phyloP scores from a whole-genome alignment of 2,888 invertebrate species.

The Macroteleia sp. region DNA sequence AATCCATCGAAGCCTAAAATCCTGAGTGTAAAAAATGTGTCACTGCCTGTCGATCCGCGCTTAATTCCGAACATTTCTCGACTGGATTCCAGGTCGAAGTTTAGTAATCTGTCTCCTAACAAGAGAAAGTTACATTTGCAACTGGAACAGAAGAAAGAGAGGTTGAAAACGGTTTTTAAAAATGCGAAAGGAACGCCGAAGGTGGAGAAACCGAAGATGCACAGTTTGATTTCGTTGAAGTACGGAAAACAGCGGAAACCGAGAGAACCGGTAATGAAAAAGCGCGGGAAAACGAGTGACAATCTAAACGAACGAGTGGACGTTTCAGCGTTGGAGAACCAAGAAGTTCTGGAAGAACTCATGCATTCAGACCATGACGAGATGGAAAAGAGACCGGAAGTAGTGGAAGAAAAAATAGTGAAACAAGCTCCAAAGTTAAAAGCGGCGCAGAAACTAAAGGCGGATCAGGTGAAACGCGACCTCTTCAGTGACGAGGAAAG shows the following conservation, averaged over 20 bases:
- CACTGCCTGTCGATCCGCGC: constrained; percentile 32
- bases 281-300: too few species aligned
- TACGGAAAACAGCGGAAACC: constrained; percentile 13
- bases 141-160: constrained; percentile 49
- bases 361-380: too few species aligned
- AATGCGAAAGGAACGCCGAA: background rate
- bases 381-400: too few species aligned
- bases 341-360: too few species aligned
- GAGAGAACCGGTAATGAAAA: background rate
- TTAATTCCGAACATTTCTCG: constrained; percentile 53
- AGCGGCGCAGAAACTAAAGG: constrained; percentile 67
- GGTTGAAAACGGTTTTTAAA: constrained; percentile 41
- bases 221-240: constrained; percentile 28
- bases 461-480: constrained; percentile 79
- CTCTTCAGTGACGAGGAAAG: constrained; percentile 79
- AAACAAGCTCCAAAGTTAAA: constrained; percentile 1
- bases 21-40: constrained; percentile 62
- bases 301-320: too few species aligned
- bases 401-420: too few species aligned
- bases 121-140: constrained; percentile 31
- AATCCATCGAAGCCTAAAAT: constrained; percentile 60
- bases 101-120: constrained; percentile 14
- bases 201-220: constrained; percentile 19
- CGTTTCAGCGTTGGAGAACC: too few species aligned
- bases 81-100: constrained; percentile 17